phyloP scores from a whole-genome alignment of 2,797 vertebrate species.

The Ceyx erithaca region DNA sequence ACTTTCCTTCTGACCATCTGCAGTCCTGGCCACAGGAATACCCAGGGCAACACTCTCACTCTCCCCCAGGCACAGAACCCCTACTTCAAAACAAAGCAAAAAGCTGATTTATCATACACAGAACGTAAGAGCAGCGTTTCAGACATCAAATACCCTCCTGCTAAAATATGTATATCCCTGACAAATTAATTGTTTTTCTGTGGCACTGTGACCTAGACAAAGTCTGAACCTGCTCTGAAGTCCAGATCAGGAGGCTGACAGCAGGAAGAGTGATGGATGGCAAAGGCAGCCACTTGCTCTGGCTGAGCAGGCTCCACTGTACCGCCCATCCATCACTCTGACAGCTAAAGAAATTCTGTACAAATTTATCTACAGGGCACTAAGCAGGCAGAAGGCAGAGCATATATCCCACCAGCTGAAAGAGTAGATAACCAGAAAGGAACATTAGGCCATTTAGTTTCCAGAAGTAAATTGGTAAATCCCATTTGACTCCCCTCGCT shows the following conservation, averaged over 20 bases:
- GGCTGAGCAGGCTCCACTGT: slow-evolving; percentile 65
- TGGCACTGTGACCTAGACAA: slow-evolving; percentile 29
- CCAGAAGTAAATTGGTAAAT: slow-evolving; percentile 30
- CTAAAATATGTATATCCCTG: slow-evolving; percentile 61
- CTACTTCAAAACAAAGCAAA: neutral
- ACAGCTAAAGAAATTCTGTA: slow-evolving; percentile 71
- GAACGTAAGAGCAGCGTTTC: neutral
- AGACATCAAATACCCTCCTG: neutral
- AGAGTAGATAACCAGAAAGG: slow-evolving; percentile 55
- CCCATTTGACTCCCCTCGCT: neutral
- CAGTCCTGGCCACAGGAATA: neutral
- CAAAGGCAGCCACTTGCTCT: slow-evolving; percentile 55
- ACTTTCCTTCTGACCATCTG: neutral
- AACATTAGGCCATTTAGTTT: slow-evolving; percentile 46
- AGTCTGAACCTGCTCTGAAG: slow-evolving; percentile 29
- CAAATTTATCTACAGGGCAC: slow-evolving; percentile 73
- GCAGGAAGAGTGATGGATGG: slow-evolving; percentile 74
- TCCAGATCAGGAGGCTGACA: slow-evolving; percentile 43
- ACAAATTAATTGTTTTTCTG: slow-evolving; percentile 55
- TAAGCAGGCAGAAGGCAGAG: slow-evolving; percentile 57
- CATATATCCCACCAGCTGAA: slow-evolving; percentile 58
- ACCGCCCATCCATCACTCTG: slow-evolving; percentile 77
- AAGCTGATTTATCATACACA: neutral
- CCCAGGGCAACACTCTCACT: neutral
- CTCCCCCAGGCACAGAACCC: neutral